Evolutionary conservation across 1,140 invertebrate species (phyloP).

Genomic region (Hyles vespertilio): DNA sequence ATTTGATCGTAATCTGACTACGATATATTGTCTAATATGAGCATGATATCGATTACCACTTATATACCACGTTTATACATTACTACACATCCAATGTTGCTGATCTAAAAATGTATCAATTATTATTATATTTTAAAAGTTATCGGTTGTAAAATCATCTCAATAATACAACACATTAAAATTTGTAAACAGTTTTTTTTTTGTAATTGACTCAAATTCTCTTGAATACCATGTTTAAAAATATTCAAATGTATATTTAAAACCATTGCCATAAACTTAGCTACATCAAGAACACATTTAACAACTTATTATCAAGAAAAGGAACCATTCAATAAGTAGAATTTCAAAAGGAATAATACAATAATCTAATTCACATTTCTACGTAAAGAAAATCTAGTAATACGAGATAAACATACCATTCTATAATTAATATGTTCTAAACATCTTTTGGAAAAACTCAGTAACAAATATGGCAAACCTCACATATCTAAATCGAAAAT

Average conservation of each 20-base stretch:
- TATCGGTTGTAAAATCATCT: too few relatives aligned
- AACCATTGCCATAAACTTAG: constrained; percentile 53
- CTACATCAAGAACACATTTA: constrained; percentile 21
- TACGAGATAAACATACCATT: not conserved
- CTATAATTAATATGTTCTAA: constrained; percentile 12
- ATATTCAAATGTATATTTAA: constrained; percentile 11
- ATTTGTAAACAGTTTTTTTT: too few relatives aligned
- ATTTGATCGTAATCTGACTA: constrained; percentile 40
- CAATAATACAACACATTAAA: too few relatives aligned
- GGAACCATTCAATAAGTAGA: constrained; percentile 21
- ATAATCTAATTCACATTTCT: constrained; percentile 27
- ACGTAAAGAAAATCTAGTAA: constrained; percentile 7
- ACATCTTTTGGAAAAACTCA: constrained; percentile 15
- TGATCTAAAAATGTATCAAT: not conserved
- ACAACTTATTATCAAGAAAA: constrained; percentile 26
- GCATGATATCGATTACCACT: constrained; percentile 21
- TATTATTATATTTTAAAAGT: not conserved
- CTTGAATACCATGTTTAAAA: constrained; percentile 1
- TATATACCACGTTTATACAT: not conserved
- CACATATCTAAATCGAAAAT: constrained; percentile 76
- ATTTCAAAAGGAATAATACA: constrained; percentile 24
- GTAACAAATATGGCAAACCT: constrained; percentile 36
- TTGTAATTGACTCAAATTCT: constrained; percentile 11
- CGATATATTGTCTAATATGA: constrained; percentile 56
- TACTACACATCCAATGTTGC: not conserved